phyloP scores from a whole-genome alignment of 1,140 invertebrate species.

The Leptestheria dahalacensis region DNA sequence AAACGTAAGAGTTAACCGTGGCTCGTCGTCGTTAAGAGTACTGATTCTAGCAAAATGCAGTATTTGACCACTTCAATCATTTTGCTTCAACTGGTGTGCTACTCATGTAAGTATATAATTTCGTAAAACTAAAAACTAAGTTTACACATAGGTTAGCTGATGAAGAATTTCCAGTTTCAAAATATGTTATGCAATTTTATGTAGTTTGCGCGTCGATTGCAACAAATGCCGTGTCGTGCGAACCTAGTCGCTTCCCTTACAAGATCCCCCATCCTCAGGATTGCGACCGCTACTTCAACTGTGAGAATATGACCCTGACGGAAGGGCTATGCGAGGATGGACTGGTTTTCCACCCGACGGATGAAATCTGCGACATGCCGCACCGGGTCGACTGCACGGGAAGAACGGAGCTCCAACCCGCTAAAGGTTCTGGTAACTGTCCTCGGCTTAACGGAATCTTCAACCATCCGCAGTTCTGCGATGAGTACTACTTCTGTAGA shows the following conservation, averaged over 20 bases:
- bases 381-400: conserved; percentile 27
- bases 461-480: conserved; percentile 13
- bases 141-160: no score
- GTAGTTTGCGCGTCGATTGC: no score
- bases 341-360: conserved; percentile 26
- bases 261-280: conserved; percentile 26
- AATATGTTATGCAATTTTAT: no score
- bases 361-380: conserved; percentile 28
- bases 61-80: no score
- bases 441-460: conserved; percentile 17
- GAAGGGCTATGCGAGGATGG: conserved; percentile 31
- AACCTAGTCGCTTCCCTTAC: conserved; percentile 15
- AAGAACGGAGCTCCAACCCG: conserved; percentile 21
- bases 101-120: no score
- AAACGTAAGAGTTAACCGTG: no score
- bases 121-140: no score
- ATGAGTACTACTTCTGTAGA: conserved; percentile 15
- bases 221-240: no score
- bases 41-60: no score
- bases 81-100: no score
- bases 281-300: conserved; percentile 31
- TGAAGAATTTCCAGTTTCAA: no score
- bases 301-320: conserved; percentile 21
- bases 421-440: conserved; percentile 14
- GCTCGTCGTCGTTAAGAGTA: no score